phyloP scores from a whole-genome alignment of 2,888 invertebrate genomes.

The Mesorhabditis sp. region DNA sequence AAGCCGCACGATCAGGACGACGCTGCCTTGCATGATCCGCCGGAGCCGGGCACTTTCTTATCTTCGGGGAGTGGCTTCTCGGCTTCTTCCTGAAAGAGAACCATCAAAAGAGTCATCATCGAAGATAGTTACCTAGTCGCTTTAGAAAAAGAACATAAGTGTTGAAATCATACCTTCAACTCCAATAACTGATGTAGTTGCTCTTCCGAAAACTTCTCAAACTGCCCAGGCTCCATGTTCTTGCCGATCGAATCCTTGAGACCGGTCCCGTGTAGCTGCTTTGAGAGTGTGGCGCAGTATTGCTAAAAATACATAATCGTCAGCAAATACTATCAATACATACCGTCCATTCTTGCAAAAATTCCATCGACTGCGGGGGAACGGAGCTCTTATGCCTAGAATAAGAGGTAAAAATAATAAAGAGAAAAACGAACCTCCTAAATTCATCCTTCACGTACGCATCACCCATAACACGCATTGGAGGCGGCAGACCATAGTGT shows the following conservation, averaged over 20 bases:
- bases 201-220: slow-evolving; percentile 43
- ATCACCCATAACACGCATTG: slow-evolving; percentile 48
- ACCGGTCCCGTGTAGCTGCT: slow-evolving; percentile 43
- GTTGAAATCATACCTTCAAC: slow-evolving; percentile 22
- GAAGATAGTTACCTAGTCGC: no score
- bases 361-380: slow-evolving; percentile 38
- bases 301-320: slow-evolving; percentile 23
- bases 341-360: slow-evolving; percentile 47
- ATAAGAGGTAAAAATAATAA: background rate
- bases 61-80: no score
- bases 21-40: no score
- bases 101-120: no score
- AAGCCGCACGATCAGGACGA: no score
- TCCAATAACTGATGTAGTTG: slow-evolving; percentile 49
- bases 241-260: slow-evolving; percentile 26
- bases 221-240: slow-evolving; percentile 25
- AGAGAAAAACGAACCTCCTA: slow-evolving; percentile 14
- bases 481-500: slow-evolving; percentile 48
- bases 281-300: slow-evolving; percentile 44
- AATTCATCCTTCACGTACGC: slow-evolving; percentile 51
- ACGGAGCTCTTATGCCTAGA: slow-evolving; percentile 30
- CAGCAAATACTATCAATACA: slow-evolving; percentile 6
- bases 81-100: no score
- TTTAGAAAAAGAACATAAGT: no score
- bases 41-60: no score